A percentile compares a stretch with the other conserved stretches of the same genome.
Conservation (phyloP, 1,140 invertebrate species). For the Listronotus oregonensis region DNA sequence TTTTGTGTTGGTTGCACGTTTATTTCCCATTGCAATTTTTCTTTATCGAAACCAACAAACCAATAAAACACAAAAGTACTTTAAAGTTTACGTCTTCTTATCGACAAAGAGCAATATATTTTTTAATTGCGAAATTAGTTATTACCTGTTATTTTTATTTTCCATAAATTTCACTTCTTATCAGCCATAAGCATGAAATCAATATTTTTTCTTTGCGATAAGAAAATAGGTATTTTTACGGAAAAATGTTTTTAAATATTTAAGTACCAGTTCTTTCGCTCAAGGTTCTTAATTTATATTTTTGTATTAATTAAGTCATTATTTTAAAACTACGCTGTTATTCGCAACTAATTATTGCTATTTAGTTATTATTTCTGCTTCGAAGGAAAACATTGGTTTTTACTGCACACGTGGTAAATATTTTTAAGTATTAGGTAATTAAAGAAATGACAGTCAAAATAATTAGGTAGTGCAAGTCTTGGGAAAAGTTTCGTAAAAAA, state of each 20-base stretch:
- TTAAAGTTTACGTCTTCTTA: conserved; percentile 21
- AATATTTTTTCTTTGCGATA: conserved; percentile 12
- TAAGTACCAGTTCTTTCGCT: conserved; percentile 18
- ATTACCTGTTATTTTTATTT: conserved; percentile 21
- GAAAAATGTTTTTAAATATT: conserved; percentile 6
- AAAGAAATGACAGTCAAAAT: too few species aligned
- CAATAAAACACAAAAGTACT: conserved; percentile 7
- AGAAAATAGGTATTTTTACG: too few species aligned
- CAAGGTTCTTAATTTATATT: conserved; percentile 18
- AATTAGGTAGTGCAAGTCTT: too few species aligned
- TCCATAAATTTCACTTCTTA: conserved; percentile 26
- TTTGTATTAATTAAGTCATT: conserved; percentile 11
- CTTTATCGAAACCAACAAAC: neutral
- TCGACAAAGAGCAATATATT: conserved; percentile 25
- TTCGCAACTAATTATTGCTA: too few species aligned
- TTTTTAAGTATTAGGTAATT: too few species aligned
- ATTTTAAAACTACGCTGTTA: neutral
- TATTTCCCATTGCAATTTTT: conserved; percentile 4
- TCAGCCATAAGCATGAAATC: conserved; percentile 22
- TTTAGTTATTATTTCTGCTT: too few species aligned
- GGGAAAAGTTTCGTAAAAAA: too few species aligned
- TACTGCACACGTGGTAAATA: too few species aligned
- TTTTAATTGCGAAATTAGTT: conserved; percentile 27
- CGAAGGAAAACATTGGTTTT: too few species aligned
- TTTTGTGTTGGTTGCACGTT: neutral